Percentiles rank a stretch among this genome's conserved stretches.
phyloP scores from a whole-genome alignment of 2,797 vertebrate species.

The Alauda arvensis region DNA sequence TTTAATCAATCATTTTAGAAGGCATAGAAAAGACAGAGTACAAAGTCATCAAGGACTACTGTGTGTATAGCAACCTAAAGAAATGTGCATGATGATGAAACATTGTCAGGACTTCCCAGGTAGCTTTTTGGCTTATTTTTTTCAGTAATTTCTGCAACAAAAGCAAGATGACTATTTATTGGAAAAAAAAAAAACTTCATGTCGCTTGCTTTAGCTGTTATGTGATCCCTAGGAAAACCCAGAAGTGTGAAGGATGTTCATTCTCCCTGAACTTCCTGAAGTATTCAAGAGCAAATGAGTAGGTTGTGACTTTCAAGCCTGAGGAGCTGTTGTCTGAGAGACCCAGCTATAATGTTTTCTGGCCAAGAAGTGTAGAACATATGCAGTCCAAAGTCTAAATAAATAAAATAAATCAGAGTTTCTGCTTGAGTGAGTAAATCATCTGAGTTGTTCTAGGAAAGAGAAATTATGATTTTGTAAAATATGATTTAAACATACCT shows the following conservation, averaged over 20 bases:
- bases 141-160: neutral
- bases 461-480: neutral
- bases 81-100: neutral
- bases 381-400: neutral
- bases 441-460: neutral
- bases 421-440: neutral
- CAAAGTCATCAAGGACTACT: neutral
- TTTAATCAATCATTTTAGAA: neutral
- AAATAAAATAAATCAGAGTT: neutral
- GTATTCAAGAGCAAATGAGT: neutral
- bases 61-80: neutral
- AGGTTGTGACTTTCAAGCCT: neutral
- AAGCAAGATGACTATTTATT: neutral
- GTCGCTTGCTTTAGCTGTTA: neutral
- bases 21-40: neutral
- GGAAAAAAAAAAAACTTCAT: accelerated
- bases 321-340: neutral
- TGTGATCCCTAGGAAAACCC: neutral
- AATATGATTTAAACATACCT: neutral
- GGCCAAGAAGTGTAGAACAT: neutral
- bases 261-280: neutral
- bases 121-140: neutral
- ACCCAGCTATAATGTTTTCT: neutral
- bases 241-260: neutral
- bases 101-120: accelerated